Base-by-base conservation (phyloP, 2,888 invertebrate genomes). In the Pocota personata region DNA sequence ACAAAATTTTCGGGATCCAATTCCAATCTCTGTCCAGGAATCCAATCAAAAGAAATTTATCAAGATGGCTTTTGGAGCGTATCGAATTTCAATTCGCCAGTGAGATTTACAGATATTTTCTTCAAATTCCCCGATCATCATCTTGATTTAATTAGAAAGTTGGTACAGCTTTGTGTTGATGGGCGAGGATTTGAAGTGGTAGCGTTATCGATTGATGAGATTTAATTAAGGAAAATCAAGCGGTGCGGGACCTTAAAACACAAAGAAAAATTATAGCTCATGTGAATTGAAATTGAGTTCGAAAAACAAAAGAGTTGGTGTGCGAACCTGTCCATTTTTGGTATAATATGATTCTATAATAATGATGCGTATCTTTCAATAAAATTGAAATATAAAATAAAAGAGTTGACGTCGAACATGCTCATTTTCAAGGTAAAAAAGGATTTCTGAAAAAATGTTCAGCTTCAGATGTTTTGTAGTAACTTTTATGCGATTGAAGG, bases 1-100 rank as follows among this genome's bases (percentile, higher is more conserved):
- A 14, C 35, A 14, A 30, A 30, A 37, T 14, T 40, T 64, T 19
- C 12, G 43, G 12, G 57, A 84, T 71, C 24, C 48, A 30, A 67
- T 66, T 55, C 12, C 78, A 73, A 60, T 82, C 75, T 75, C 19
- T 58, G 40, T 24, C 12, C 19, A 35, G 35, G 48, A 79, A 84
- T 64, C 62, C 67, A 75, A 84, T 79, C 73, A 71, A 69, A 48
- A 52, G 60, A 75, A 62, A 79, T 79, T 84, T 73, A 79, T 84
- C 83, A 58, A 64, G 69, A 76, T 76, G 64, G 62, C 55, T 84
- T 80, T 73, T 62, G 73, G 64, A 71, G 80, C 58, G 64, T 80
- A 76, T 84, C 75, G 62, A 80, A 84, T 79, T 80, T 58, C 79
- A 58, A 75, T 80, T 69, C 58, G 27, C 4, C 37, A 43, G 55